Conservation (phyloP, 2,113 vertebrate genomes). For the Eonycteris spelaea region DNA sequence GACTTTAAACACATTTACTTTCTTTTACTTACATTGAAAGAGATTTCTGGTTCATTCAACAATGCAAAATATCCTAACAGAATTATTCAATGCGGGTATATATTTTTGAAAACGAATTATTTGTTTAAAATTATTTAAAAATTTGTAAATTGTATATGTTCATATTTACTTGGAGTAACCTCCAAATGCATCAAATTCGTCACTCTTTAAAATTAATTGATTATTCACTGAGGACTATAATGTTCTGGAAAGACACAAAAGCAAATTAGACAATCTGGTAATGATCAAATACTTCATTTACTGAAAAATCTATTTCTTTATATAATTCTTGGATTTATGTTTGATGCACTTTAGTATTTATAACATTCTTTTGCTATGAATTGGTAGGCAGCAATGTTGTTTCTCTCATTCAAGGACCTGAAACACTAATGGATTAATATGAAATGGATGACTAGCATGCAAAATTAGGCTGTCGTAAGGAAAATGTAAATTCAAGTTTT, state of each 20-base stretch:
- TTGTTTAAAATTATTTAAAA: constrained; percentile 1
- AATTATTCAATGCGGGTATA: background rate
- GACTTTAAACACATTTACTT: background rate
- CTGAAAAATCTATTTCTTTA: background rate
- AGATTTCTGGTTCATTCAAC: background rate
- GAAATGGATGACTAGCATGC: background rate
- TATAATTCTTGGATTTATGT: background rate
- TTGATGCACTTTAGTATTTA: background rate
- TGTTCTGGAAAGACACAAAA: background rate
- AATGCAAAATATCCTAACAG: background rate
- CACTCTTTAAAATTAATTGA: background rate
- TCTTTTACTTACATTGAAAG: background rate
- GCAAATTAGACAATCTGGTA: background rate
- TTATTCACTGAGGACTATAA: background rate
- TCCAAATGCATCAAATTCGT: background rate
- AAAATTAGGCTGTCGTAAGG: background rate
- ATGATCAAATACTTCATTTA: constrained; percentile 11
- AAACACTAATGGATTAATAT: constrained; percentile 10
- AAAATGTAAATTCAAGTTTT: background rate
- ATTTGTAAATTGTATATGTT: background rate
- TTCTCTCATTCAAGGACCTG: background rate
- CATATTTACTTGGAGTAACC: background rate
- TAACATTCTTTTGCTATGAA: background rate
- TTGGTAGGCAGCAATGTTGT: background rate
- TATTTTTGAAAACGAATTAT: background rate